Conservation (phyloP, 1,140 invertebrate species). For the Pogonognathellus flavescens region DNA sequence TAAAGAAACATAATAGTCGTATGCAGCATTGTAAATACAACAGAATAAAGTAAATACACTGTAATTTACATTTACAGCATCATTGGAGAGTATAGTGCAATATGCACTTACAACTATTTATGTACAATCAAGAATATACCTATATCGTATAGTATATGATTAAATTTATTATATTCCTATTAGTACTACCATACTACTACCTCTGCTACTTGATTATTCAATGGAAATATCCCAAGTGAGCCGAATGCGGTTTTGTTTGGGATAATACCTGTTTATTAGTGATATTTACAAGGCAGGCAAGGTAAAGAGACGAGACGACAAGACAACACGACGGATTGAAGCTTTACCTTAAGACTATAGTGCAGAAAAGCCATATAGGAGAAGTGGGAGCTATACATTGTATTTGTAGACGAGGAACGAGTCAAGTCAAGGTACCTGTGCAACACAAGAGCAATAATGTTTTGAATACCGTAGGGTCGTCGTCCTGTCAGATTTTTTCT, state of each 20-base stretch:
- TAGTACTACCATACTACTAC: no score
- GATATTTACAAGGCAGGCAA: neutral
- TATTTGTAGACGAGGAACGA: neutral
- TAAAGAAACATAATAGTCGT: no score
- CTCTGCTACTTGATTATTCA: neutral
- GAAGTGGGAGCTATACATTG: neutral
- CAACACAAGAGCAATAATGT: no score
- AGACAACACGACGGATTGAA: constrained; percentile 1
- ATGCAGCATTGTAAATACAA: no score
- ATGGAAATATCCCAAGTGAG: neutral
- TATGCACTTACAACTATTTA: no score
- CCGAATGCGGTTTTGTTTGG: neutral
- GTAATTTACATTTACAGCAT: no score
- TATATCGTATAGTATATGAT: neutral
- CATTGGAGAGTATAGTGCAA: no score
- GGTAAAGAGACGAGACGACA: neutral
- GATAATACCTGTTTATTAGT: neutral
- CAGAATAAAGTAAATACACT: no score
- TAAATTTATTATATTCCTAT: no score
- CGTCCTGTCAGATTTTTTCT: constrained; percentile 42
- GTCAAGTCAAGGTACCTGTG: constrained; percentile 6
- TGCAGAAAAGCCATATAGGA: neutral
- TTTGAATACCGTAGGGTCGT: constrained; percentile 31
- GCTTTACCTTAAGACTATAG: neutral
- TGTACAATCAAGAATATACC: neutral